These are phyloP conservation scores for Gorsachius magnificus DNA, from an alignment of 2,797 vertebrate species.

Conservation along the genomic window DNA sequence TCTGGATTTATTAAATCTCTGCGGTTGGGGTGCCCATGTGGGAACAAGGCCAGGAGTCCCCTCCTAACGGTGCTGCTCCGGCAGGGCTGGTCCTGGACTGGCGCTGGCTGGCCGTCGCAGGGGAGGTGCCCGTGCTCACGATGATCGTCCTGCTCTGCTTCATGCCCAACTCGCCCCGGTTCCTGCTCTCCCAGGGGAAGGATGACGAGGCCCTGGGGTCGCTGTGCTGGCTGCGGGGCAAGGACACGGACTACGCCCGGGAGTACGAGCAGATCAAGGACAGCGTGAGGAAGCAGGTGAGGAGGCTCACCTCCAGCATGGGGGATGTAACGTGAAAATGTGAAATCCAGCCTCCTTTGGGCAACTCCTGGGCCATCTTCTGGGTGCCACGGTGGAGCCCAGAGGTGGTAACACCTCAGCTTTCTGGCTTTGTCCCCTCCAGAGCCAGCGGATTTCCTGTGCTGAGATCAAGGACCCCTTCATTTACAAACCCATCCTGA, in stretches of 20 bases:
- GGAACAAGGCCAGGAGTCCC: not conserved
- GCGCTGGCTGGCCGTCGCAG: conserved; percentile 91
- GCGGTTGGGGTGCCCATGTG: not conserved
- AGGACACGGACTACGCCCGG: conserved; percentile 66
- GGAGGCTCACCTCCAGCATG: fast-evolving
- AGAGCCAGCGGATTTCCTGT: conserved; percentile 75
- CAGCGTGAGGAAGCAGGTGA: conserved; percentile 80
- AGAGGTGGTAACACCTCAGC: fast-evolving
- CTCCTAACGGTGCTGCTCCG: not conserved
- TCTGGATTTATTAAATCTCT: not conserved
- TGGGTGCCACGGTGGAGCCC: fast-evolving
- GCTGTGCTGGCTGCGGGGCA: conserved; percentile 87
- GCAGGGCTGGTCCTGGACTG: conserved; percentile 86
- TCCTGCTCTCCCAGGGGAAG: conserved; percentile 85
- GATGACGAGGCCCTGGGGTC: conserved; percentile 77
- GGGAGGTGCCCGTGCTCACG: conserved; percentile 81
- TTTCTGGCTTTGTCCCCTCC: not conserved
- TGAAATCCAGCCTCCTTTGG: not conserved
- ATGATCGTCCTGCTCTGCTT: conserved; percentile 87
- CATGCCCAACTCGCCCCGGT: conserved; percentile 93
- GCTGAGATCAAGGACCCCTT: conserved; percentile 79
- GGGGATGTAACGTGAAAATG: not conserved
- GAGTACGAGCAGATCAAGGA: conserved; percentile 82
- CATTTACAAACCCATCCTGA: conserved; percentile 85
- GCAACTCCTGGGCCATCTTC: not conserved